Evolutionary conservation across 1,140 invertebrate species (phyloP).

Genomic region (Hycleus phaleratus): DNA sequence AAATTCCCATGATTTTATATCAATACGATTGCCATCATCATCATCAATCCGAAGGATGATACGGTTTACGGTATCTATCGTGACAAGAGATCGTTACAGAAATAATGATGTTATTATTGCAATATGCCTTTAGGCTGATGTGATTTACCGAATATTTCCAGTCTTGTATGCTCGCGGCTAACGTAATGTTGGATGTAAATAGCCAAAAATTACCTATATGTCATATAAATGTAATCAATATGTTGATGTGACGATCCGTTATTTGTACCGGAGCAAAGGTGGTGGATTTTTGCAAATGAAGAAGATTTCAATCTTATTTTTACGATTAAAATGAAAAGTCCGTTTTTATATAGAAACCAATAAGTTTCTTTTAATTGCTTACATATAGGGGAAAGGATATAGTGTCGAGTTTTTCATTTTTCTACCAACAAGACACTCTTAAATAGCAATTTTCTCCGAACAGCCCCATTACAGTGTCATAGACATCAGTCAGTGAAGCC

Average conservation of each 20-base stretch:
- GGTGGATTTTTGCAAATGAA: no score
- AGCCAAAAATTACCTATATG: background rate
- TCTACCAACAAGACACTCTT: background rate
- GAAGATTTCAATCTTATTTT: background rate
- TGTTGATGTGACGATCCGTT: no score
- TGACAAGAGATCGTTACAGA: constrained; percentile 16
- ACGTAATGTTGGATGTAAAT: constrained; percentile 2
- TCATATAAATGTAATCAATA: no score
- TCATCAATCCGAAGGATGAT: constrained; percentile 1
- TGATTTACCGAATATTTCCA: constrained; percentile 15
- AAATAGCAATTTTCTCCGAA: constrained; percentile 6
- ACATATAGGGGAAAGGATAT: constrained; percentile 4
- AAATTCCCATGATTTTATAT: constrained; percentile 1
- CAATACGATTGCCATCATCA: constrained; percentile 4
- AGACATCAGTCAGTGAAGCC: constrained; percentile 6
- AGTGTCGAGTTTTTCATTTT: constrained; percentile 9
- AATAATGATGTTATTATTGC: constrained; percentile 16
- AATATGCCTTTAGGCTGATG: background rate
- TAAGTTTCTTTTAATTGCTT: constrained; percentile 6
- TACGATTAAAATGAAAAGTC: background rate
- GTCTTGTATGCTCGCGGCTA: constrained; percentile 1
- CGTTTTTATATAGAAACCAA: background rate
- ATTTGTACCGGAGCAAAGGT: no score
- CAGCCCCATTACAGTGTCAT: constrained; percentile 10
- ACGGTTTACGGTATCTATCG: constrained; percentile 14